These are phyloP conservation scores for Axis porcinus DNA, from an alignment of 2,113 vertebrate species.

Conservation along the genomic window DNA sequence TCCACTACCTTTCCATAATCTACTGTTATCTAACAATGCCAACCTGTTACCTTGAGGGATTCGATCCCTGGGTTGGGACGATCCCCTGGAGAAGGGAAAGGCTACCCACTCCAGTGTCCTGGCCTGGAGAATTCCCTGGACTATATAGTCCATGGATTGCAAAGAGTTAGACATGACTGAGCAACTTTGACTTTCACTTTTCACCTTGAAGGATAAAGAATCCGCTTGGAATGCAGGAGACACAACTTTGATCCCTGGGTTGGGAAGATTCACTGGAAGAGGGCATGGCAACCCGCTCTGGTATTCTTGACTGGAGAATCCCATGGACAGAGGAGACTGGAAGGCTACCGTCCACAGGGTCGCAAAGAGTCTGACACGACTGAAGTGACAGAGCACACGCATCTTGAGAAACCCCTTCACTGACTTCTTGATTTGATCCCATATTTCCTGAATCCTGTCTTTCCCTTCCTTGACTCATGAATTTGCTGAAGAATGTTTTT, in stretches of 20 bases:
- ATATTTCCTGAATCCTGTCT: background rate
- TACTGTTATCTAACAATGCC: background rate
- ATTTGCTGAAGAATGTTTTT: background rate
- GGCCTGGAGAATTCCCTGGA: background rate
- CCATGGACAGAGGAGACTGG: background rate
- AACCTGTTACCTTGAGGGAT: background rate
- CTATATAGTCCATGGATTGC: no score
- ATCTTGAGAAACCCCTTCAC: background rate
- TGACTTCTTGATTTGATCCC: background rate
- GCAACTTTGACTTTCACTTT: no score
- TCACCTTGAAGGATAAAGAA: background rate
- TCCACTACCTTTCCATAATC: background rate
- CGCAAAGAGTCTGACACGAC: accelerated
- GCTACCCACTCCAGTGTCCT: background rate
- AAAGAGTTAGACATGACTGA: no score
- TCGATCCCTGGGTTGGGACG: background rate
- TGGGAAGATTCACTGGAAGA: background rate
- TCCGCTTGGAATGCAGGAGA: background rate
- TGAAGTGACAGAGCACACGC: background rate
- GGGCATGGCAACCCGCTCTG: background rate
- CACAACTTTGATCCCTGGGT: background rate
- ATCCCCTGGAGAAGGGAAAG: background rate
- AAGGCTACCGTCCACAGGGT: background rate
- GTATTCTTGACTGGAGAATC: background rate
- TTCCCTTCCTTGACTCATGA: background rate